A percentile compares a stretch with the other conserved stretches of the same genome.
Conservation (phyloP, 2,113 vertebrate genomes). For the Sylvietta virens region DNA sequence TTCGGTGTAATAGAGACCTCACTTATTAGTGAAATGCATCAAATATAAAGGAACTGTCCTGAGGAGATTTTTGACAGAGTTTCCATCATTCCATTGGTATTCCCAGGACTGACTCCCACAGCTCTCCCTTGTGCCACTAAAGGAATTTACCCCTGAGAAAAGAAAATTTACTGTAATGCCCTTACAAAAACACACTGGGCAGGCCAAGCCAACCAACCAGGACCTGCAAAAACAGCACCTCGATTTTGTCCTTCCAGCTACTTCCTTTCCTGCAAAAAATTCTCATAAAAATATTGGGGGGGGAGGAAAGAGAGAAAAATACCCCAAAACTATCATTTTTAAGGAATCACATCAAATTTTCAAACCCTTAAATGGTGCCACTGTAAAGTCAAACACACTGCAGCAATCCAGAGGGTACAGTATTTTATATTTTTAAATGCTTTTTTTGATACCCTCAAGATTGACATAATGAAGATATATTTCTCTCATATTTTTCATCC, state of each 20-base stretch:
- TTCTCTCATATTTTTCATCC: neutral
- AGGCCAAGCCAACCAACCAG: neutral
- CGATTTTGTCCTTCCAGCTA: neutral
- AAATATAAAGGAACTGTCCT: neutral
- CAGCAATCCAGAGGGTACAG: neutral
- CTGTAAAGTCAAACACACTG: neutral
- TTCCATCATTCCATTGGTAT: neutral
- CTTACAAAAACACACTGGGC: neutral
- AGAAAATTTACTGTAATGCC: neutral
- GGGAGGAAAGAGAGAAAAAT: rapidly evolving
- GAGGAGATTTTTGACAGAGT: neutral
- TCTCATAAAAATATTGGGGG: neutral
- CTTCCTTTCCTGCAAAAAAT: neutral
- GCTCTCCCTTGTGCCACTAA: neutral
- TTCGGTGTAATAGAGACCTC: neutral
- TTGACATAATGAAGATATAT: neutral
- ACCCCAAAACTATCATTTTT: neutral
- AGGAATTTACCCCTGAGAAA: neutral
- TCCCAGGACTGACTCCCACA: neutral
- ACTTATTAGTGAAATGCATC: neutral
- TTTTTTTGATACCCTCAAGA: neutral
- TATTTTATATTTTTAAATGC: neutral
- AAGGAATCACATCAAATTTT: neutral
- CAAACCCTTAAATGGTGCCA: neutral
- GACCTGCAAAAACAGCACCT: neutral